Evolutionary conservation across 2,888 invertebrate genomes (phyloP).

Genomic region (Molorchus minor): DNA sequence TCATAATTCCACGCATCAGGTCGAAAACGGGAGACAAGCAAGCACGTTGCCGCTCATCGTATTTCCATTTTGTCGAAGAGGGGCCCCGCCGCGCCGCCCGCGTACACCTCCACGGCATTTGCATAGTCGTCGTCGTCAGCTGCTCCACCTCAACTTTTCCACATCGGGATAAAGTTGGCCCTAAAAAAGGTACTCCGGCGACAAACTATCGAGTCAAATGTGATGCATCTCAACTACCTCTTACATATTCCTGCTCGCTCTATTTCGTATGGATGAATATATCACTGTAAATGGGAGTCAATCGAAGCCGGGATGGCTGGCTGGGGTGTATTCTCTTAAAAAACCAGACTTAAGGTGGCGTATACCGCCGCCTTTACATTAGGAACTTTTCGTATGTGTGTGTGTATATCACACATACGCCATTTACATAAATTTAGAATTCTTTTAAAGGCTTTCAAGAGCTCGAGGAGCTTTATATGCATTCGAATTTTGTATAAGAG

Average conservation of each 20-base stretch:
- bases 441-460: background rate
- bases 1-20: constrained; percentile 64
- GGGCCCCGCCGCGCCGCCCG: constrained; percentile 26
- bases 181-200: constrained; percentile 61
- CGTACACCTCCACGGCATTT: constrained; percentile 55
- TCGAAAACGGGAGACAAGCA: constrained; percentile 56
- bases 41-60: constrained; percentile 50
- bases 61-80: constrained; percentile 46
- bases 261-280: constrained; percentile 57
- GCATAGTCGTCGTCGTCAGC: constrained; percentile 67
- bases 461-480: background rate
- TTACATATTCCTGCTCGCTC: constrained; percentile 58
- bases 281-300: constrained; percentile 50
- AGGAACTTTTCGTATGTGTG: constrained; percentile 35
- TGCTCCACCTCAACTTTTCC: constrained; percentile 65
- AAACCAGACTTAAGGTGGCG: constrained; percentile 24
- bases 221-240: constrained; percentile 61
- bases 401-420: constrained; percentile 26
- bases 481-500: background rate
- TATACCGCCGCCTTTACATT: constrained; percentile 27
- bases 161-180: constrained; percentile 56
- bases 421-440: constrained; percentile 30
- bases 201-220: constrained; percentile 62
- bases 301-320: no score
- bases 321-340: constrained; percentile 32